Percentiles rank a stretch among this genome's conserved stretches.
Evolutionary conservation across 2,113 vertebrate species (phyloP).

Genomic region (Petrocephalus microphthalmus): DNA sequence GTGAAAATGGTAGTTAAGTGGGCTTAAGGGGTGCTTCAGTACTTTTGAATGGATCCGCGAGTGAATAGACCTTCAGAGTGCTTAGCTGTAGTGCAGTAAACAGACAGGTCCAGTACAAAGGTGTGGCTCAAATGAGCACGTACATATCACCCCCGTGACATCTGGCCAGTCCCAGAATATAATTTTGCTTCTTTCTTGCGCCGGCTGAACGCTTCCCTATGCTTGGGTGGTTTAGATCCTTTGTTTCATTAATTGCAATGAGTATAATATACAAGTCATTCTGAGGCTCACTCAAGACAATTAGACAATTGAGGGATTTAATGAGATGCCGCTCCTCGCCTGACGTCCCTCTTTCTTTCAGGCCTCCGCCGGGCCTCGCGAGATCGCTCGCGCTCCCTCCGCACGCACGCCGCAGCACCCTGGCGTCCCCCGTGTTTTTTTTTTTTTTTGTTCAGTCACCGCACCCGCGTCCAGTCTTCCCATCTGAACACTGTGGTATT

Average conservation of each 20-base stretch:
- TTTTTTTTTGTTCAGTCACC: background rate
- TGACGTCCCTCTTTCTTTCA: slow-evolving; percentile 61
- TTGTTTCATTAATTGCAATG: slow-evolving; percentile 99
- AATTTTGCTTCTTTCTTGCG: slow-evolving; percentile 74
- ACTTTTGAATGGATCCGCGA: slow-evolving; percentile 98
- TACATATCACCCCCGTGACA: slow-evolving; percentile 91
- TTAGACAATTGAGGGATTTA: slow-evolving; percentile 99
- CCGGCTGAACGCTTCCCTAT: slow-evolving; percentile 68
- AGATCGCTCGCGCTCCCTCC: background rate
- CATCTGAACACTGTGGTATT: background rate
- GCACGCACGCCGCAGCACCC: background rate
- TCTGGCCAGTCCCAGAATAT: slow-evolving; percentile 97
- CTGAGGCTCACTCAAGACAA: slow-evolving; percentile 96
- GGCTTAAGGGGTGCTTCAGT: slow-evolving; percentile 99
- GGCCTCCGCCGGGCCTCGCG: slow-evolving; percentile 31
- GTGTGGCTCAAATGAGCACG: slow-evolving; percentile 98
- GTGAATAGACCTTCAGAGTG: slow-evolving; percentile 91
- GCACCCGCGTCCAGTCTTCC: background rate
- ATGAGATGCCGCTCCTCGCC: slow-evolving; percentile 96
- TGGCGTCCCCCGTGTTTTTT: too few species aligned
- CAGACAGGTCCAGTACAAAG: slow-evolving; percentile 99
- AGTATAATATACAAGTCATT: slow-evolving; percentile 99
- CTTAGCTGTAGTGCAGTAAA: slow-evolving; percentile 99
- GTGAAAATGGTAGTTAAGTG: slow-evolving; percentile 99
- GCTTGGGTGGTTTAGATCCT: slow-evolving; percentile 87